phyloP scores from a whole-genome alignment of 2,113 vertebrate genomes.

The Oreochromis aureus region DNA sequence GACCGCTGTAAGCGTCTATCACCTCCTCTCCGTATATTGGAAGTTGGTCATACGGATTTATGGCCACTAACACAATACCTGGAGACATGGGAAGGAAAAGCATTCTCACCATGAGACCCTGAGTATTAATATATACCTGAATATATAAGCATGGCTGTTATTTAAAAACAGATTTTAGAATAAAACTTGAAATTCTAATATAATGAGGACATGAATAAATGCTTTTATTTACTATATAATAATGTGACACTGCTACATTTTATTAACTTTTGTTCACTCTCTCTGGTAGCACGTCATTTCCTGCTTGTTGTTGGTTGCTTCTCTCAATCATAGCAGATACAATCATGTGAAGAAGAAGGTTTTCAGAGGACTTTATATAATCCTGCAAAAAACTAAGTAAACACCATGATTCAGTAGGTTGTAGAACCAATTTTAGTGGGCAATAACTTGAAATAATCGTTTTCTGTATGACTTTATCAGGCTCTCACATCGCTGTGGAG shows the following conservation, averaged over 20 bases:
- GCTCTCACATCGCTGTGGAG: background rate
- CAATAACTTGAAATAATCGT: background rate
- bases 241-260: background rate
- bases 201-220: background rate
- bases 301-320: background rate
- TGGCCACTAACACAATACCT: constrained; percentile 78
- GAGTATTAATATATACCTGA: background rate
- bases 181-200: background rate
- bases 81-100: background rate
- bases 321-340: background rate
- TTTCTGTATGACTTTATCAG: background rate
- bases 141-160: background rate
- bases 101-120: background rate
- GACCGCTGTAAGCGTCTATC: constrained; percentile 77
- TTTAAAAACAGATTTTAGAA: background rate
- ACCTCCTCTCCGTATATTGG: constrained; percentile 79
- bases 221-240: background rate
- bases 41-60: constrained; percentile 77
- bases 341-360: background rate
- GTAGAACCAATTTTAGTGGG: background rate
- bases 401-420: background rate
- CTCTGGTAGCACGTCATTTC: background rate
- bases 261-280: background rate
- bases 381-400: background rate
- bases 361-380: background rate